Conservation (phyloP, 2,797 vertebrate species). For the Centroberyx gerrardi region DNA sequence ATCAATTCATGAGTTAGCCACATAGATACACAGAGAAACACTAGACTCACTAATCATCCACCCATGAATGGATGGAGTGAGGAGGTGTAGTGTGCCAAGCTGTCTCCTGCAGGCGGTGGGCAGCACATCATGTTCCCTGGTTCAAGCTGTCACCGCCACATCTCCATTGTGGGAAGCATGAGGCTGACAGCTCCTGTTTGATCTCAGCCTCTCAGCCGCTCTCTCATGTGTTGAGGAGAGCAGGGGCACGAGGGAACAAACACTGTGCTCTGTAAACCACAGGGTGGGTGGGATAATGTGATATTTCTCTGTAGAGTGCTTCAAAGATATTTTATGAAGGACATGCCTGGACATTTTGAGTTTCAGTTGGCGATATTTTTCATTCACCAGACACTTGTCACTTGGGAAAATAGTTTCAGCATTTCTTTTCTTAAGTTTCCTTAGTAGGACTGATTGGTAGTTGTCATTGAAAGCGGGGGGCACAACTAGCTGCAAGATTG, state of each 20-base stretch:
- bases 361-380: neutral
- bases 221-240: constrained; percentile 6
- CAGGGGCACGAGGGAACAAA: constrained; percentile 7
- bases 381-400: constrained; percentile 8
- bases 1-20: neutral
- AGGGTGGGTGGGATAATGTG: constrained; percentile 12
- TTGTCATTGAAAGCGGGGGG: neutral
- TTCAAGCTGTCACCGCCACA: constrained; percentile 39
- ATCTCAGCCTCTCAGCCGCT: constrained; percentile 30
- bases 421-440: constrained; percentile 26
- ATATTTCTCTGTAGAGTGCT: neutral
- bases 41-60: neutral
- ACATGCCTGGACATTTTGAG: constrained; percentile 12
- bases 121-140: constrained; percentile 41
- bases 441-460: constrained; percentile 28
- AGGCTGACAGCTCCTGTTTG: constrained; percentile 48
- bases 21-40: constrained; percentile 11
- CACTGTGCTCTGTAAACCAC: constrained; percentile 1
- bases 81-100: constrained; percentile 3
- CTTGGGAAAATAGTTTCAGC: neutral
- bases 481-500: constrained; percentile 10
- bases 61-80: constrained; percentile 28
- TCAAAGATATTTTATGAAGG: constrained; percentile 23
- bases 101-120: constrained; percentile 18
- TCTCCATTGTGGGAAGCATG: constrained; percentile 31